These are phyloP conservation scores for Hydrotaea cyrtoneurina DNA, from an alignment of 2,888 invertebrate species.

Conservation along the genomic window DNA sequence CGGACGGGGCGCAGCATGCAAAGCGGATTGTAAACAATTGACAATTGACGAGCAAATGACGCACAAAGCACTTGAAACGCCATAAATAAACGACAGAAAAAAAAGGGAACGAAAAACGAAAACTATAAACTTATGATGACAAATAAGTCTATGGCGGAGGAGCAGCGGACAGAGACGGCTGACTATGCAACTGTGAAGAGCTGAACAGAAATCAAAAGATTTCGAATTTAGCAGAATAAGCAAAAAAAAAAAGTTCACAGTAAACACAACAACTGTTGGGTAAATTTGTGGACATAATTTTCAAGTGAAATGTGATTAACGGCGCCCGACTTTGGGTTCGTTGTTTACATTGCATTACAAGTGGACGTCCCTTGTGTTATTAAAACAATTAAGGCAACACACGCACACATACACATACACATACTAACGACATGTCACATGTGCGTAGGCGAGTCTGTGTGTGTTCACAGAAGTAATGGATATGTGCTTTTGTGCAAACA, in stretches of 20 bases:
- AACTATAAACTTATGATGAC: background rate
- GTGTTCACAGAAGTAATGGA: background rate
- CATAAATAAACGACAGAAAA: background rate
- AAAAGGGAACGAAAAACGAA: background rate
- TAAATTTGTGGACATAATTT: background rate
- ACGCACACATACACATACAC: background rate
- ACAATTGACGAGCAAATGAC: conserved; percentile 42
- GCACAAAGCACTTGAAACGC: conserved; percentile 38
- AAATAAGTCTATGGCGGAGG: background rate
- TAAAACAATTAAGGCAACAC: background rate
- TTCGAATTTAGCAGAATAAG: background rate
- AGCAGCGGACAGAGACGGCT: background rate
- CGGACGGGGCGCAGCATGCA: background rate
- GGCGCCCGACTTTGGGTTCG: background rate
- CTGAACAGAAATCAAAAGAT: background rate
- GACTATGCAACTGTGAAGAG: background rate
- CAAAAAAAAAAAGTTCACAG: background rate
- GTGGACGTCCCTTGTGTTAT: background rate
- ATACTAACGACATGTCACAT: too few relatives aligned
- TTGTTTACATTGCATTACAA: conserved; percentile 4
- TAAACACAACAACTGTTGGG: background rate
- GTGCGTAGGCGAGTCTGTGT: too few relatives aligned
- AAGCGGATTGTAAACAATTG: conserved; percentile 4
- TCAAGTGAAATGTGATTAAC: background rate
- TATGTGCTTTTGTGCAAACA: background rate